Base-by-base conservation (phyloP, 2,113 vertebrate species). In the Fregetta grallaria region DNA sequence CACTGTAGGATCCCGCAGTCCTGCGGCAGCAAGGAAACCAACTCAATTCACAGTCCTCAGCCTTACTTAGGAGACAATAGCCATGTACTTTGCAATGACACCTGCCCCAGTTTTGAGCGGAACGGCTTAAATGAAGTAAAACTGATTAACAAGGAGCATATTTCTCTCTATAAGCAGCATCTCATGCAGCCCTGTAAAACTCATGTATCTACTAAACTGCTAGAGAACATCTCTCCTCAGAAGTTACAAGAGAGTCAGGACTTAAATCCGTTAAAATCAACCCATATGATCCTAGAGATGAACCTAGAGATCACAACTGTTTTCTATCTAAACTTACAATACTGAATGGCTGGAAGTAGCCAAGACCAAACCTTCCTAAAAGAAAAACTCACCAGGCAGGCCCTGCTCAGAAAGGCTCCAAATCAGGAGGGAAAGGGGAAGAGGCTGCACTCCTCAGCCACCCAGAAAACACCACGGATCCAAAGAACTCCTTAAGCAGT, bases 11-110 rank as follows among this genome's bases (percentile, higher is more conserved):
- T 13, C 49, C 36, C 58, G 6, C 49, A 20, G 9, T 1, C 50
- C 42, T 22, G 65, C 1, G 0, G 7, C 71, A 30, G 68, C 38
- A 17, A 22, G 27, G 38, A 45, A 10, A 32, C 6, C 65, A 11
- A 11, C 34, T 19, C 23, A 1, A 25, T 7, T 27, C 47, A 56
- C 8, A 19, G 52, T 15, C 32, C 58, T 34, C 3, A 5, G 61
- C 40, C 36, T 34, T 2, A 3, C 32, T 23, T 5, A 4, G 27
- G 42, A 75, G n/a, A 13, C 27, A 29, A 16, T 6, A 58, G 32
- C 52, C 59, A 36, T 0, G 1, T 4, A 26, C 63, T 49, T 3
- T 14, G 44, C 68, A 58, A 4, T 0, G 8, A 15, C 38, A 58
- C 1, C 20, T 27, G 34, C 15, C 52, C 56, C 44, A 84, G 58